Conservation (phyloP, 2,113 vertebrate genomes). For the Xiphias gladius region DNA sequence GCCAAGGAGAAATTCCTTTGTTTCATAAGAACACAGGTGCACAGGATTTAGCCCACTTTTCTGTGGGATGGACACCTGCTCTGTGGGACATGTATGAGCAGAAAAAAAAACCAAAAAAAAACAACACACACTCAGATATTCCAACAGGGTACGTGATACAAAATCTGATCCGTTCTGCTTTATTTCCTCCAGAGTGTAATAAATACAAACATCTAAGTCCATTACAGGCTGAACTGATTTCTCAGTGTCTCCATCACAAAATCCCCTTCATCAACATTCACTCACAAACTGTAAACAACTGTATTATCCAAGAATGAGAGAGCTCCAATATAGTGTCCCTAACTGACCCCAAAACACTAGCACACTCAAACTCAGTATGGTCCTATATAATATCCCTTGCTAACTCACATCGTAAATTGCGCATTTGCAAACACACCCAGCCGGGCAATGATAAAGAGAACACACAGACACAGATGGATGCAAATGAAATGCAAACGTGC, state of each 20-base stretch:
- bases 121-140: slow-evolving; percentile 47
- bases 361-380: neutral
- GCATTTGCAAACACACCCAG: slow-evolving; percentile 10
- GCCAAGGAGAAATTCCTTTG: slow-evolving; percentile 74
- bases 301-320: slow-evolving; percentile 32
- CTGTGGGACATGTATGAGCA: slow-evolving; percentile 49
- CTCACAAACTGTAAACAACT: slow-evolving; percentile 55
- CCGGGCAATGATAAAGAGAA: neutral
- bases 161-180: slow-evolving; percentile 56
- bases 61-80: slow-evolving; percentile 76
- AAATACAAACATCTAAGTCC: slow-evolving; percentile 61
- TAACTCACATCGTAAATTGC: neutral
- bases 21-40: slow-evolving; percentile 81
- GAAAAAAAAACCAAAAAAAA: slow-evolving; percentile 32
- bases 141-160: slow-evolving; percentile 25
- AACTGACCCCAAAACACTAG: slow-evolving; percentile 30
- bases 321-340: slow-evolving; percentile 30
- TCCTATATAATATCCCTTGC: neutral
- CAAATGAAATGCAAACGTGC: neutral
- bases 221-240: slow-evolving; percentile 34
- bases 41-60: slow-evolving; percentile 76
- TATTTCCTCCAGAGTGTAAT: slow-evolving; percentile 57
- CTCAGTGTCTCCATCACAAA: slow-evolving; percentile 51
- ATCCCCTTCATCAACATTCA: slow-evolving; percentile 46
- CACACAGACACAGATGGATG: slow-evolving; percentile 10